Conservation (phyloP, 2,113 vertebrate species). For the Phyllopteryx taeniolatus region DNA sequence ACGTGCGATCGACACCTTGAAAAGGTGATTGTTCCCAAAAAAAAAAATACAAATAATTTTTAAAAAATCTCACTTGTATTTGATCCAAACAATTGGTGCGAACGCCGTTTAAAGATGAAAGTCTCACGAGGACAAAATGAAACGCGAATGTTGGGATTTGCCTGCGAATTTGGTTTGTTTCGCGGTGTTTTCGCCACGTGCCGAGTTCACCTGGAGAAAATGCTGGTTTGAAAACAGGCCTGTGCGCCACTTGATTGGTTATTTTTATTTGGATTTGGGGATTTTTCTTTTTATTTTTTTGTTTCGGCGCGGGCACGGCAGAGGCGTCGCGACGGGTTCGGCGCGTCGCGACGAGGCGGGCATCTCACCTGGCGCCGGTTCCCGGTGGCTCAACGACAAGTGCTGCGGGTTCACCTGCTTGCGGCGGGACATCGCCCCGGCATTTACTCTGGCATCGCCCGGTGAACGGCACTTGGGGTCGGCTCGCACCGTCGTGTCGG, state of each 20-base stretch:
- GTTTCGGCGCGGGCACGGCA: too few species aligned
- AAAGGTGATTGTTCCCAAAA: background rate
- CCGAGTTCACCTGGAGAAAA: background rate
- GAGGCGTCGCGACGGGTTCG: background rate
- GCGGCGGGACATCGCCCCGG: slow-evolving; percentile 99
- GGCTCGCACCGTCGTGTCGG: slow-evolving; percentile 77
- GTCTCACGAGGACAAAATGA: background rate
- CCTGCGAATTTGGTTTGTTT: background rate
- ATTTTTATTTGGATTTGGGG: too few species aligned
- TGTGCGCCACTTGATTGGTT: too few species aligned
- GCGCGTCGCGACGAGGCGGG: too few species aligned
- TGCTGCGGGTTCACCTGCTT: slow-evolving; percentile 99
- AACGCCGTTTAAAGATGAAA: background rate
- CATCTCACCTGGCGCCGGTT: slow-evolving; percentile 90
- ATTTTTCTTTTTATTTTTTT: too few species aligned
- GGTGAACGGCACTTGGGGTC: slow-evolving; percentile 87
- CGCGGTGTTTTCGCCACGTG: background rate
- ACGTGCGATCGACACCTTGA: background rate
- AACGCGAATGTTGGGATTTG: background rate
- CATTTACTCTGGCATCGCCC: slow-evolving; percentile 99
- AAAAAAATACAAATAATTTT: too few species aligned
- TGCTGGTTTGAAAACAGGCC: too few species aligned
- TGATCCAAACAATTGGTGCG: too few species aligned
- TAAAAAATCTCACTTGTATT: too few species aligned
- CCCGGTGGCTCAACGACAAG: slow-evolving; percentile 91